Base-by-base conservation (phyloP, 1,140 invertebrate species). In the Heliothis virescens region DNA sequence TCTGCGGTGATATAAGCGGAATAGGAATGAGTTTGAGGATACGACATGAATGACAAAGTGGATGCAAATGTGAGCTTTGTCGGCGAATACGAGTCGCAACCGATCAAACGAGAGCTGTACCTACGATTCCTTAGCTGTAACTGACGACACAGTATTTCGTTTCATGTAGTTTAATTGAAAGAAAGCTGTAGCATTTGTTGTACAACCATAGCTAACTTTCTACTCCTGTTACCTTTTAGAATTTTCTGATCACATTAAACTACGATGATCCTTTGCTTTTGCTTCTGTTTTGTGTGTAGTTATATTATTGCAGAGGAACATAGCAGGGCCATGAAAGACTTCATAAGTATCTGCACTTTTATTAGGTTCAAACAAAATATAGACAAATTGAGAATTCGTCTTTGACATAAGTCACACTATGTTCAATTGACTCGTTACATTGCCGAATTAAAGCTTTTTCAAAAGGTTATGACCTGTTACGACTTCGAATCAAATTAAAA, bases 21-120 rank as follows among this genome's bases (percentile, higher is more conserved):
- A 92, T 91, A 88, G 87, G 83, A 92, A 92, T 91, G 91, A 92
- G 91, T 77, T 79, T 75, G 83, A 78, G 86, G 79, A 79, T 85
- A 85, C 86, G 90, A 91, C 87, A 82, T 87, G 91, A 94, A 93
- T 94, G 87, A 89, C 91, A 91, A 93, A 94, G 90, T 90, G 89
- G 85, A 94, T 94, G 92, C 90, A 91, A 94, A 94, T 94, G 83
- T 81, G 12, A n/a, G 74, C 84, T 86, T 85, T 88, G 88, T 89
- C 85, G 86, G 84, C 85, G 83, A 84, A 82, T 83, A 81, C 74
- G 79, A 82, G 74, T 84, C 82, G 80, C 83, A 82, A 82, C 86
- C 87, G 90, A 90, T 91, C 87, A 89, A 87, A 90, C 81, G 82
- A 74, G 62, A 57, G 48, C 67, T 60, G 47, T 13, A 62, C 21